Percentiles rank a stretch among this genome's conserved stretches.
These are phyloP conservation scores for Drosophila bipectinata DNA, from an alignment of 1,140 invertebrate genomes.

Conservation along the genomic window DNA sequence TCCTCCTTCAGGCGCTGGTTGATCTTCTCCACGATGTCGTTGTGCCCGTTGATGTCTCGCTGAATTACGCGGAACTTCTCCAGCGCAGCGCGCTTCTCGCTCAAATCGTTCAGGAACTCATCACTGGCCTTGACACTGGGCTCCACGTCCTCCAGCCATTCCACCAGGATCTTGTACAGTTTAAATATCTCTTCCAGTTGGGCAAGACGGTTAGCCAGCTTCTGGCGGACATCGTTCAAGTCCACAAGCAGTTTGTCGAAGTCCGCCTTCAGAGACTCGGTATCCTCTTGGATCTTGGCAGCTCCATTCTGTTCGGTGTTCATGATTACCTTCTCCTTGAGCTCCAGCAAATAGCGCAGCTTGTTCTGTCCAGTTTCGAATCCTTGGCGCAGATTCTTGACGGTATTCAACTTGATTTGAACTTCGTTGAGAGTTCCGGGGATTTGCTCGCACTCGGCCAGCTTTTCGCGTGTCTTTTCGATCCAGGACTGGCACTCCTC, in stretches of 20 bases:
- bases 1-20: slow-evolving; percentile 88
- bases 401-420: slow-evolving; percentile 92
- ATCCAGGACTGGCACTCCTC: slow-evolving; percentile 97
- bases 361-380: slow-evolving; percentile 96
- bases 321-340: slow-evolving; percentile 96
- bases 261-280: slow-evolving; percentile 93
- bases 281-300: slow-evolving; percentile 94
- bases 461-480: slow-evolving; percentile 92
- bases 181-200: slow-evolving; percentile 94
- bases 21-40: slow-evolving; percentile 90
- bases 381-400: slow-evolving; percentile 93
- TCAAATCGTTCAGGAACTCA: slow-evolving; percentile 91
- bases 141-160: slow-evolving; percentile 94
- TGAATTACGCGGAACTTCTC: slow-evolving; percentile 92
- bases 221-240: slow-evolving; percentile 90
- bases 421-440: slow-evolving; percentile 91
- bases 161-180: slow-evolving; percentile 89
- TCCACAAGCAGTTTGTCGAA: slow-evolving; percentile 93
- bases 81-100: slow-evolving; percentile 94
- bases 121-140: slow-evolving; percentile 91
- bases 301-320: slow-evolving; percentile 95
- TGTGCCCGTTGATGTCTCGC: slow-evolving; percentile 91
- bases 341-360: slow-evolving; percentile 93
- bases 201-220: slow-evolving; percentile 88
- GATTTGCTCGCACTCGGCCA: slow-evolving; percentile 90